Evolutionary conservation across 2,113 vertebrate genomes (phyloP).

Genomic region (Tautogolabrus adspersus): DNA sequence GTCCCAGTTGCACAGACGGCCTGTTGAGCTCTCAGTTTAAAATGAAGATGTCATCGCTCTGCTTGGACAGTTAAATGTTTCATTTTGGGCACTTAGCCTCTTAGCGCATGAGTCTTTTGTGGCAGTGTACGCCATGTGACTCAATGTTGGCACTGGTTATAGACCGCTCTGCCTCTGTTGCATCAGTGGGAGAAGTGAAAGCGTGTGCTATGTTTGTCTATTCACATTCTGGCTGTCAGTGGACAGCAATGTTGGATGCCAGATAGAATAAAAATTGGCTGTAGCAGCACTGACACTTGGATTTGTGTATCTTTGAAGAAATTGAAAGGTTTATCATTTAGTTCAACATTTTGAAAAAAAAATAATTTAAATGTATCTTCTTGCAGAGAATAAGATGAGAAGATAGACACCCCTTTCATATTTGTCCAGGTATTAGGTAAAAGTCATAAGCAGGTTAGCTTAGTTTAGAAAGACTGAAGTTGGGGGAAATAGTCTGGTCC

Average conservation of each 20-base stretch:
- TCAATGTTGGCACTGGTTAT: constrained; percentile 12
- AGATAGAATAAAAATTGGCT: constrained; percentile 7
- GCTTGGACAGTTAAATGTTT: constrained; percentile 35
- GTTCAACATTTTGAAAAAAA: not conserved
- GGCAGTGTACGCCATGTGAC: constrained; percentile 26
- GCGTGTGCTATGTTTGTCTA: not conserved
- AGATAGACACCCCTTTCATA: not conserved
- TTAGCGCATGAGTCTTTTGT: constrained; percentile 13
- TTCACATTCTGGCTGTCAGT: not conserved
- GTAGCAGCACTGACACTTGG: not conserved
- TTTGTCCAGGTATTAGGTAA: not conserved
- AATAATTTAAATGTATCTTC: too few species aligned
- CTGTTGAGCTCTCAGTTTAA: constrained; percentile 17
- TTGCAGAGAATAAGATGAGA: not conserved
- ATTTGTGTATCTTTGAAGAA: not conserved
- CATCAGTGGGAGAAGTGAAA: constrained; percentile 57
- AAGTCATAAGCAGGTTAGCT: not conserved
- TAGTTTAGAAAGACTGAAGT: not conserved
- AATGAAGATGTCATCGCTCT: constrained; percentile 51
- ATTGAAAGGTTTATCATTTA: not conserved
- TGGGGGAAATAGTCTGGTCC: not conserved
- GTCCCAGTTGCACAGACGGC: constrained; percentile 42
- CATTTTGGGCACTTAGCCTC: constrained; percentile 31
- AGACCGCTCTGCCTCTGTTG: constrained; percentile 13
- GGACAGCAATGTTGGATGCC: not conserved